These are phyloP conservation scores for Sabatieria punctata DNA, from an alignment of 2,888 invertebrate genomes.

Conservation along the genomic window DNA sequence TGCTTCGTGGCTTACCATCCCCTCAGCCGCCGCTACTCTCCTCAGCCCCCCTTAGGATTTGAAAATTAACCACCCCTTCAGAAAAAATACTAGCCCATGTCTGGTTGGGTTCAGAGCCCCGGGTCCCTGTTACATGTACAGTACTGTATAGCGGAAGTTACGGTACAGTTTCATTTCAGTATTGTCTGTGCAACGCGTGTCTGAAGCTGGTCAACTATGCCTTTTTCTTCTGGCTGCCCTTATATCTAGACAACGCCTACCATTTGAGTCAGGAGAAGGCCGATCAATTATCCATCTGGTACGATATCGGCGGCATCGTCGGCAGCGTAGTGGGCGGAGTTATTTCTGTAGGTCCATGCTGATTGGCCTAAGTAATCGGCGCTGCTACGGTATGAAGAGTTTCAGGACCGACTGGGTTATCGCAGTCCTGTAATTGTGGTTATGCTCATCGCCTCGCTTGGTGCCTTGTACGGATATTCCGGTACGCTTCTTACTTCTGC, in stretches of 20 bases:
- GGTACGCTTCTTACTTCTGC: too few relatives aligned
- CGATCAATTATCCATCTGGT: slow-evolving; percentile 38
- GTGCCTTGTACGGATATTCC: neutral
- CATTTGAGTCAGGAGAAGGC: slow-evolving; percentile 32
- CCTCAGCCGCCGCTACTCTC: too few relatives aligned
- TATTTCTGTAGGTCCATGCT: slow-evolving; percentile 20
- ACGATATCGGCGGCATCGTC: slow-evolving; percentile 39
- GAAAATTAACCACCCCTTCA: too few relatives aligned
- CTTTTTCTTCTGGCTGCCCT: slow-evolving; percentile 41
- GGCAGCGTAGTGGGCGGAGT: slow-evolving; percentile 30
- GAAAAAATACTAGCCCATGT: too few relatives aligned
- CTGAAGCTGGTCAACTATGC: slow-evolving; percentile 40
- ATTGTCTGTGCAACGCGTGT: slow-evolving; percentile 39
- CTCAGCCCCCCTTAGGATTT: too few relatives aligned
- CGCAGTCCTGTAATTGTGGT: slow-evolving; percentile 22
- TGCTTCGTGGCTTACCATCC: too few relatives aligned
- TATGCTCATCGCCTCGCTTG: neutral
- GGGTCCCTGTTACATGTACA: too few relatives aligned
- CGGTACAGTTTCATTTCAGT: slow-evolving; percentile 27
- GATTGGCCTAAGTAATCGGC: too few relatives aligned
- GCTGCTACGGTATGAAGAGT: too few relatives aligned
- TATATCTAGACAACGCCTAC: slow-evolving; percentile 33
- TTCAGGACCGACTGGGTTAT: slow-evolving; percentile 23
- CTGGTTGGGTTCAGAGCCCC: too few relatives aligned
- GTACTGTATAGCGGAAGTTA: too few relatives aligned